Evolutionary conservation across 2,888 invertebrate genomes (phyloP).

Genomic region (Volucella inanis): DNA sequence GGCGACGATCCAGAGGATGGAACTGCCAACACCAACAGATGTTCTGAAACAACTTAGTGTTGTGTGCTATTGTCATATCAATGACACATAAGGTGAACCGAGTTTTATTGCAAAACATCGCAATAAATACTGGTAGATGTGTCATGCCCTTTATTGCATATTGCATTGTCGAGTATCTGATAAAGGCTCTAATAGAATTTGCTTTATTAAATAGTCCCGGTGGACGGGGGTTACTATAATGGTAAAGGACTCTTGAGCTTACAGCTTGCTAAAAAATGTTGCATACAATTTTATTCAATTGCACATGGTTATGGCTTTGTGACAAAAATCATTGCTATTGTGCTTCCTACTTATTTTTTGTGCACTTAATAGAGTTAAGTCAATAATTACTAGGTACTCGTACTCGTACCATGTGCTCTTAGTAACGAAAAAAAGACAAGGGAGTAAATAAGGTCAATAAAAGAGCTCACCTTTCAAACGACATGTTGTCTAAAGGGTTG

Average conservation of each 20-base stretch:
- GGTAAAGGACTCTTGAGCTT: slow-evolving; percentile 26
- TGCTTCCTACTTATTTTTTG: no score
- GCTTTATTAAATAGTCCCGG: neutral
- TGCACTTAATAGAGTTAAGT: no score
- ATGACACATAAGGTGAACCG: neutral
- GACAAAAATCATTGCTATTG: no score
- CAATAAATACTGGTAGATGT: slow-evolving; percentile 9
- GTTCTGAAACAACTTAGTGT: slow-evolving; percentile 10
- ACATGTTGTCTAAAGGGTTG: neutral
- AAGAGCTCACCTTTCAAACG: neutral
- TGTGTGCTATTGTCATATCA: neutral
- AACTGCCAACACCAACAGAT: slow-evolving; percentile 5
- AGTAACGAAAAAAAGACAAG: neutral
- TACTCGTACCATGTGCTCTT: no score
- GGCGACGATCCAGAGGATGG: no score
- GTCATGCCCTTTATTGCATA: slow-evolving; percentile 1
- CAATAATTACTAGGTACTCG: no score
- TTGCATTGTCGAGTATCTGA: slow-evolving; percentile 4
- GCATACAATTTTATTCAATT: neutral
- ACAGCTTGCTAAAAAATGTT: slow-evolving; percentile 1
- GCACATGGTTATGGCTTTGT: no score
- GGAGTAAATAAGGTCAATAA: neutral
- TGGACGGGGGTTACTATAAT: neutral
- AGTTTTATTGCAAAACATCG: neutral
- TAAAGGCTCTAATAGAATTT: neutral